Base-by-base conservation (phyloP, 2,797 vertebrate species). In the Chiloscyllium punctatum region DNA sequence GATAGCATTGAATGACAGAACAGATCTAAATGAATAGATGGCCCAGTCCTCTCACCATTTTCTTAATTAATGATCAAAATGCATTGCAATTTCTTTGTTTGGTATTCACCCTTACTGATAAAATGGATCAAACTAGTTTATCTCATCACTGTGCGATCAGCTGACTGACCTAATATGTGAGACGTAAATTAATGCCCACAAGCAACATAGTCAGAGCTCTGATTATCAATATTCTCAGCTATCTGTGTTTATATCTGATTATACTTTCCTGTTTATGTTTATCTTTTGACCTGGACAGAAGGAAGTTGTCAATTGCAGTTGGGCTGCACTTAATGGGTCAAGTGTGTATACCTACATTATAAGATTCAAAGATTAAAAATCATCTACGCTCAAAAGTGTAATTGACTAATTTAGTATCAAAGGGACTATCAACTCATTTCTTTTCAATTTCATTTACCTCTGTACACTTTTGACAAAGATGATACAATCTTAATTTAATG, bases 401-500 rank as follows among this genome's bases (percentile, higher is more conserved):
- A 92, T 42, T 42, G 90, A n/a, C 37, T 92, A 69, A 69, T 77
- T 95, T 95, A 51, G 48, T 51, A 53, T n/a, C 30, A 74, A 30
- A 53, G 27, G 71, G 27, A 51, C 16, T 8, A 95, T 33, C 71
- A 7, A 57, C 48, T 53, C 0, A 71, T 71, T 95, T 95, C 51
- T 74, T 72, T 77, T 77, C 27, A 95, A 95, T 95, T 74, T 94
- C 94, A 94, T 72, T 51, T 94, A 48, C 69, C 16, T 95, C 18
- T 53, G 48, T 21, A 51, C 18, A 53, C 42, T 72, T 95, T 21
- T 30, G 71, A 30, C 69, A 95, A 95, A 21, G 51, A 27, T 51
- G 71, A 53, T 48, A 77, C 71, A 77, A 51, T 72, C 71, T 92
- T 92, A 92, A 92, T 69, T 69, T 69, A 92, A 53, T 74, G 30